Evolutionary conservation across 1,140 invertebrate genomes (phyloP), one percentile per base, ranked within the genome.

Genomic region (Propsilocerus akamusi): DNA sequence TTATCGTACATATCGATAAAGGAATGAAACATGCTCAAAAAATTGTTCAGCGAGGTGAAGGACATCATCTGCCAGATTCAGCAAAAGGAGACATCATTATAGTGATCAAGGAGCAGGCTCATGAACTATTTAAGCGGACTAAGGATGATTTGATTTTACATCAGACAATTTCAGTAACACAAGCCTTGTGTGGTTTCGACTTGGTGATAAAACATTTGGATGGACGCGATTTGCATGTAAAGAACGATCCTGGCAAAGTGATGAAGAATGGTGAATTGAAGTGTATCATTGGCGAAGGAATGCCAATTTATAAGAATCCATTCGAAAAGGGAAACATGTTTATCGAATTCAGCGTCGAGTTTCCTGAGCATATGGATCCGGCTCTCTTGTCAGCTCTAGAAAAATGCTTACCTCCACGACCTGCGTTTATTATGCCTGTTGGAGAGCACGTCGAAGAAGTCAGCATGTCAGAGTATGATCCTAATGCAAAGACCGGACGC

Each of bases 1-100:
- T 94, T 5, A 86, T 92, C 63, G 85, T 95, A 23, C 79, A 89
- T 62, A 77, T 97, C 53, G 88, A 95, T 57, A 90, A 90, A 68
- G 90, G 86, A 54, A 93, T 92, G 83, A 74, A 75, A 50, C 84
- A 95, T 59, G 81, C 81, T 49, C 79, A 92, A 56, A 92, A 89
- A 63, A 83, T 97, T 51, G 73, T 74, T 34, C 93, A 95, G 61
- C 67, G 73, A 32, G 86, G 87, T 20, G 87, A 92, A 68, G 93
- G 93, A 22, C 87, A 97, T 70, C 88, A 94, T 58, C 75, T 84
- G 60, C 86, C 89, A 46, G 83, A 82, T 53, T 41, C 30, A 25
- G 68, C 86, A 26, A 75, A 86, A 51, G 88, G 89, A 12, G 88
- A 97, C 71, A 80, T 96, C 49, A 78, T 94, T 49, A 87, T 95